Conservation (phyloP, 2,888 invertebrate genomes). For the Creontiades dilutus region DNA sequence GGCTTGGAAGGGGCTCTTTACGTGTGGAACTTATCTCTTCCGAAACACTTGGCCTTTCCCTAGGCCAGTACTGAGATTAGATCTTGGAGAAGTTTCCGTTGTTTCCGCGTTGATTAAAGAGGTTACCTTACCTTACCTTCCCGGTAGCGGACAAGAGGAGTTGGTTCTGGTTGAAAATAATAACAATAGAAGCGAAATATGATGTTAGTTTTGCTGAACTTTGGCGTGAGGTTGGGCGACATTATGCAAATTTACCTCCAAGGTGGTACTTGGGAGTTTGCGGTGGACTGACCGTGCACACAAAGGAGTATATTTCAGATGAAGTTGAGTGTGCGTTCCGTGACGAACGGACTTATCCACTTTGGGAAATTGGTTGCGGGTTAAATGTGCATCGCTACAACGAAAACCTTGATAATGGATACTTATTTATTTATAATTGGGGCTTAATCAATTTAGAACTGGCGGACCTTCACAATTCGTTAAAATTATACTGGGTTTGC, state of each 20-base stretch:
- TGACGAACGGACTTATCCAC: too few relatives aligned
- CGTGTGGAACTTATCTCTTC: constrained; percentile 49
- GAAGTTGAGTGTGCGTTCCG: too few relatives aligned
- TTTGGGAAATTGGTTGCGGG: too few relatives aligned
- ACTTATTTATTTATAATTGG: too few relatives aligned
- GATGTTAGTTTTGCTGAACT: constrained; percentile 9
- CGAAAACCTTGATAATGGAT: too few relatives aligned
- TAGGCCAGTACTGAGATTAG: constrained; percentile 9
- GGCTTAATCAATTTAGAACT: too few relatives aligned
- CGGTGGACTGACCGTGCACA: background rate
- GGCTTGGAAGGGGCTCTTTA: background rate
- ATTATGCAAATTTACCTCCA: background rate
- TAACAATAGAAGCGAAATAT: constrained; percentile 32
- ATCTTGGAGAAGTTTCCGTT: constrained; percentile 38
- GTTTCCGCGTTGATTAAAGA: constrained; percentile 42
- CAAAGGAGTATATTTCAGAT: too few relatives aligned
- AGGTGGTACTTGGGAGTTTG: background rate
- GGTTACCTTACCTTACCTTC: background rate
- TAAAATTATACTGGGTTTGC: too few relatives aligned
- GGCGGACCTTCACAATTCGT: too few relatives aligned
- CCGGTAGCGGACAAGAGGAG: background rate
- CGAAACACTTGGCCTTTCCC: constrained; percentile 45
- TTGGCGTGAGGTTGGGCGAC: background rate
- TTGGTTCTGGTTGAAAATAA: background rate
- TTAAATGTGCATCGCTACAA: too few relatives aligned